A percentile compares a stretch with the other conserved stretches of the same genome.
These are phyloP conservation scores for Helicoverpa assulta DNA, from an alignment of 2,888 invertebrate genomes.

Conservation along the genomic window DNA sequence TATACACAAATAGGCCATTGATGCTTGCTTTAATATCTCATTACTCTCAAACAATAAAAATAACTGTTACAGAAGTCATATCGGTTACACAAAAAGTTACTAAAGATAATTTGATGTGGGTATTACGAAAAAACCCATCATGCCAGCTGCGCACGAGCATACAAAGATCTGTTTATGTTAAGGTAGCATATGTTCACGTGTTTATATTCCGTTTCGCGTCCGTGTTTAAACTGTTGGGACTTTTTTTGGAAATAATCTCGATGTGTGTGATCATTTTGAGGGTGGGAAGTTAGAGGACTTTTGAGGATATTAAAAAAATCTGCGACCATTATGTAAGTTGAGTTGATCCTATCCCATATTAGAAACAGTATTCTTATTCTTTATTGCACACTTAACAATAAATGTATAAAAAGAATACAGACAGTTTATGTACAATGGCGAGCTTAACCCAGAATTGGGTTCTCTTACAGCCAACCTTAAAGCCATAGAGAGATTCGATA, in stretches of 20 bases:
- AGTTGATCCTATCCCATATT: too few species aligned
- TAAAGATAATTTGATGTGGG: constrained; percentile 47
- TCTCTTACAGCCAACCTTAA: too few species aligned
- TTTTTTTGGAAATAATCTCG: constrained; percentile 39
- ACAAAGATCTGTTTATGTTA: constrained; percentile 79
- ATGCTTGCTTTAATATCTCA: constrained; percentile 28
- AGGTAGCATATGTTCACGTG: constrained; percentile 63
- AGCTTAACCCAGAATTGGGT: too few species aligned
- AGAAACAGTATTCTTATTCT: too few species aligned
- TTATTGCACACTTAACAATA: too few species aligned
- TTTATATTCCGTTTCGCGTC: constrained; percentile 54
- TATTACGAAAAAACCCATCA: constrained; percentile 38
- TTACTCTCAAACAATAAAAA: constrained; percentile 43
- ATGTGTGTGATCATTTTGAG: constrained; percentile 18
- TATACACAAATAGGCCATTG: constrained; percentile 38
- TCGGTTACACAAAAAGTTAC: constrained; percentile 55
- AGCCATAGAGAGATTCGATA: too few species aligned
- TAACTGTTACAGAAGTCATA: constrained; percentile 33
- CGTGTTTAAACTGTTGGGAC: constrained; percentile 39
- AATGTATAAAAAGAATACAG: too few species aligned
- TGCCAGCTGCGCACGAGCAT: constrained; percentile 71
- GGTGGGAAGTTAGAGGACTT: constrained; percentile 16
- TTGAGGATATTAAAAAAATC: not conserved
- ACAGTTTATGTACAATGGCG: too few species aligned
- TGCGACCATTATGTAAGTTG: too few species aligned